These are phyloP conservation scores for Colinus virginianus DNA, from an alignment of 2,113 vertebrate genomes.

Conservation along the genomic window DNA sequence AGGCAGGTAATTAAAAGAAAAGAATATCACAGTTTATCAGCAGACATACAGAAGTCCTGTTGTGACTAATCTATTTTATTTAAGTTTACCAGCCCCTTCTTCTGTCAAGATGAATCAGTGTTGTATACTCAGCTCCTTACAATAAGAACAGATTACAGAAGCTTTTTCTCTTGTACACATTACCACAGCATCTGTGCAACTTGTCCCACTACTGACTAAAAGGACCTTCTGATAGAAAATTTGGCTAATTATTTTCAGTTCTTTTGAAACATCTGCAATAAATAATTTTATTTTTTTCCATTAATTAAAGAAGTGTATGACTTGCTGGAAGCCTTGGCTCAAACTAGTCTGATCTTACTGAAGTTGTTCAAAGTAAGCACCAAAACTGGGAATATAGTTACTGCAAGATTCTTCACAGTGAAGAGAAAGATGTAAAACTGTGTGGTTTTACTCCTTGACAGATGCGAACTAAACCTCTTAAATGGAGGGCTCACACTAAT, in stretches of 20 bases:
- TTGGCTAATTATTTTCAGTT: neutral
- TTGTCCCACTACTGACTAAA: neutral
- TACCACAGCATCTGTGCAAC: neutral
- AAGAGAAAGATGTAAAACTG: neutral
- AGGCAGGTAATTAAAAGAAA: slow-evolving; percentile 35
- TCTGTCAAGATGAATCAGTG: slow-evolving; percentile 15
- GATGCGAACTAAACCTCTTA: neutral
- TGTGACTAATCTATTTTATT: slow-evolving; percentile 36
- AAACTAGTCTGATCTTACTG: neutral
- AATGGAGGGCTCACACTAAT: neutral
- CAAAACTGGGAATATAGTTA: neutral
- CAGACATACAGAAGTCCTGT: neutral
- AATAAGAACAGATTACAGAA: neutral
- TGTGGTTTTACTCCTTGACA: neutral
- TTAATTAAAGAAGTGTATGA: neutral
- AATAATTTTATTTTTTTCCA: neutral
- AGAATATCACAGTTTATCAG: neutral
- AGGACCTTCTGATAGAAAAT: neutral
- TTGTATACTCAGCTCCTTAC: neutral
- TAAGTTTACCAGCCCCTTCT: slow-evolving; percentile 8
- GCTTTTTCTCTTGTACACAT: neutral
- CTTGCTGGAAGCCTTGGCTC: neutral
- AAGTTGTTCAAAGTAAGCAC: neutral
- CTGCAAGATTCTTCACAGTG: neutral
- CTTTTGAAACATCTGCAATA: neutral